These are phyloP conservation scores for Cremastinae sp. DNA, from an alignment of 2,888 invertebrate species.

Conservation along the genomic window DNA sequence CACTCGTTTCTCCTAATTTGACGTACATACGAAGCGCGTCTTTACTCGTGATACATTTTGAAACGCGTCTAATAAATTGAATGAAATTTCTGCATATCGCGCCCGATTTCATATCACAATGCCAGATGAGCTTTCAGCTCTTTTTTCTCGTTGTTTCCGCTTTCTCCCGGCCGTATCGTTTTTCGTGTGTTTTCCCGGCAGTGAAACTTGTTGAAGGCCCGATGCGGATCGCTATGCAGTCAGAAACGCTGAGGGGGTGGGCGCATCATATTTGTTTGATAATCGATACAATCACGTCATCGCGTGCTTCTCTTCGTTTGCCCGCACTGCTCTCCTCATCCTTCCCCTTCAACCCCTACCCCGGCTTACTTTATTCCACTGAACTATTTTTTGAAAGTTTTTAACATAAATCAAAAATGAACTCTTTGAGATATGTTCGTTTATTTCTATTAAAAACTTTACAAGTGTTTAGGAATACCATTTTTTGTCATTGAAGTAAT, in stretches of 20 bases:
- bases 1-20: neutral
- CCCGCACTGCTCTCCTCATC: slow-evolving; percentile 31
- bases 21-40: neutral
- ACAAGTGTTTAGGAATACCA: too few relatives aligned
- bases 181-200: neutral
- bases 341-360: slow-evolving; percentile 15
- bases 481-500: too few relatives aligned
- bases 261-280: slow-evolving; percentile 78
- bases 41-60: neutral
- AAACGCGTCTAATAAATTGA: slow-evolving; percentile 28
- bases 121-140: neutral
- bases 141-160: slow-evolving; percentile 16
- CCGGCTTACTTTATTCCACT: neutral
- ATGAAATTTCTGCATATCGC: slow-evolving; percentile 9
- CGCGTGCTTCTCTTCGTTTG: slow-evolving; percentile 70
- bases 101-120: neutral
- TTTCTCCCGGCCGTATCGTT: slow-evolving; percentile 1
- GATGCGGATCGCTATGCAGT: slow-evolving; percentile 61
- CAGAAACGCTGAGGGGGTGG: slow-evolving; percentile 67
- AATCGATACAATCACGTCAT: slow-evolving; percentile 79
- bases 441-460: too few relatives aligned
- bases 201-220: slow-evolving; percentile 46
- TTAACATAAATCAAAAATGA: too few relatives aligned
- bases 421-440: too few relatives aligned
- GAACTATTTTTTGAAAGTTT: too few relatives aligned